Evolutionary conservation across 2,113 vertebrate species (phyloP).

Genomic region (Candoia aspera): DNA sequence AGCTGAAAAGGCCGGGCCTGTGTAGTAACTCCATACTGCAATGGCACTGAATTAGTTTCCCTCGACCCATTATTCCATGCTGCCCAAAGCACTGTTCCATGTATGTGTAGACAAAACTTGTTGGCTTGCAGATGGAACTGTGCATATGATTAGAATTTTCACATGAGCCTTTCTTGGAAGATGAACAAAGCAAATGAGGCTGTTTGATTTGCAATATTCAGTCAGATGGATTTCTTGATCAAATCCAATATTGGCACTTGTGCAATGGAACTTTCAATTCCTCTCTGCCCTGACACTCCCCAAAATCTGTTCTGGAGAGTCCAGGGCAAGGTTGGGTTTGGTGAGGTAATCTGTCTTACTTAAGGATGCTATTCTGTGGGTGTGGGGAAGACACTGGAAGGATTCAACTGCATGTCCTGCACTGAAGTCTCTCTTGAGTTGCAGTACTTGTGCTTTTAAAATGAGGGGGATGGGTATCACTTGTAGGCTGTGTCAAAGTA

Average conservation of each 20-base stretch:
- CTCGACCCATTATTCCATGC: background rate
- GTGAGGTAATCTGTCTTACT: background rate
- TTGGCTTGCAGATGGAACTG: background rate
- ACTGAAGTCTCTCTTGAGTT: background rate
- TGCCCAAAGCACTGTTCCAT: background rate
- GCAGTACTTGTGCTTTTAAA: conserved; percentile 27
- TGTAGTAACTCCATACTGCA: background rate
- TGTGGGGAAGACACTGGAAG: background rate
- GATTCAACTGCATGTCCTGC: background rate
- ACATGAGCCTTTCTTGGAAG: background rate
- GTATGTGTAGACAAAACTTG: background rate
- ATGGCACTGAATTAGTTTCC: background rate
- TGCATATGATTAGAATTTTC: background rate
- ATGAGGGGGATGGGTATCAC: conserved; percentile 24
- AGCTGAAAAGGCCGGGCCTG: background rate
- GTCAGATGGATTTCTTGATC: conserved; percentile 8
- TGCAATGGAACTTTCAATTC: background rate
- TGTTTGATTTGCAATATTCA: background rate
- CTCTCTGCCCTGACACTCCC: background rate
- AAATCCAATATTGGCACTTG: background rate
- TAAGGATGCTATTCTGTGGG: background rate
- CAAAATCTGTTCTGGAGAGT: background rate
- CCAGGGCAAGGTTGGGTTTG: background rate
- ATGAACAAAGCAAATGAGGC: background rate
- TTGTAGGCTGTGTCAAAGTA: conserved; percentile 46